Evolutionary conservation across 2,113 vertebrate species (phyloP), one percentile per base, ranked within the genome.

Genomic region (Channa maculata): DNA sequence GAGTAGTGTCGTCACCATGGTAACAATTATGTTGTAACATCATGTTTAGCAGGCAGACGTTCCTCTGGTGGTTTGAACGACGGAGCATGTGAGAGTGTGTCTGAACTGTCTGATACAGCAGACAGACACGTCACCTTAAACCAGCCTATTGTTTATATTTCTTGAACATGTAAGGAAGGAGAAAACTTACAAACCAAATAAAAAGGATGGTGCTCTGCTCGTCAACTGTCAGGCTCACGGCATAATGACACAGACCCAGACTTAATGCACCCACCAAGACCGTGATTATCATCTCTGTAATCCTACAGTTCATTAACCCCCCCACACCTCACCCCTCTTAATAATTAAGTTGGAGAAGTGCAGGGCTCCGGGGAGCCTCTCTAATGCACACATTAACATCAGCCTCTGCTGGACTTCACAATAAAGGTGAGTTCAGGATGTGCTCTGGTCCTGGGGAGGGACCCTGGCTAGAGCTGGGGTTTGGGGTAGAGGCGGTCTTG

Each of bases 221-320:
- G 24, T 66, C 8, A 55, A 4, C 69, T 70, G 69, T 48, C 65
- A 57, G 66, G 70, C 53, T 79, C 38, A 13, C 76, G 64, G 65
- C 61, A 65, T 91, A 85, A 83, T 82, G 86, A 89, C 89, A 89
- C 83, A 65, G 66, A 87, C 81, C 48, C 66, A 84, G 75, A 86
- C 89, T 88, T 92, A 93, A 93, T 89, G 91, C 89, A 82, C 83
- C 82, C 50, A 78, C 78, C 82, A 88, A 79, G 91, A 82, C 89
- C 78, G 82, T 71, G 87, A 93, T 93, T 91, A 93, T 90, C 92
- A 88, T 89, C 87, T 84, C 82, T 61, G 75, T 91, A 92, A 93
- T 92, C 90, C 91, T 90, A 59, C 89, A 87, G 83, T 89, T 94
- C 91, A 94, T 94, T 92, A 92, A 76, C 6, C 80, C 58, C 59